A percentile compares a stretch with the other conserved stretches of the same genome.
Evolutionary conservation across 2,113 vertebrate species (phyloP).

Genomic region (Triplophysa siluroides): DNA sequence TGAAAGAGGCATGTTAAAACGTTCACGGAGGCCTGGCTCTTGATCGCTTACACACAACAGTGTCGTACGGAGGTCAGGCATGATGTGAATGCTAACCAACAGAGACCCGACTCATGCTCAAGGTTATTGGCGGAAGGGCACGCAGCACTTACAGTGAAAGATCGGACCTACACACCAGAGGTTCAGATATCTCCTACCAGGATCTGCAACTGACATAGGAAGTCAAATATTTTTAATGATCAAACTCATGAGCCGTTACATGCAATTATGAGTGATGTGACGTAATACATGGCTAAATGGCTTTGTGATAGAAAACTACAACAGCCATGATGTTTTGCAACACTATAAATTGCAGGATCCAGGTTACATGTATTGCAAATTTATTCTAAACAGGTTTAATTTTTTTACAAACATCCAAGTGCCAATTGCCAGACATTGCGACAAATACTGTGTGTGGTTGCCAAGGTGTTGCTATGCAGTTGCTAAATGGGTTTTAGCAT

Average conservation of each 20-base stretch:
- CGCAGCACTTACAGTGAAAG: slow-evolving; percentile 26
- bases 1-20: not conserved
- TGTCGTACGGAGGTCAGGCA: not conserved
- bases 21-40: not conserved
- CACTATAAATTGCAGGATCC: not conserved
- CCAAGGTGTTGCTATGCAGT: too few species aligned
- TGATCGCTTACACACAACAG: not conserved
- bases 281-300: too few species aligned
- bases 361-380: not conserved
- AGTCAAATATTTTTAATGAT: not conserved
- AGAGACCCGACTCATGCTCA: slow-evolving; percentile 12
- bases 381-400: too few species aligned
- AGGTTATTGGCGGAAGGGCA: slow-evolving; percentile 37
- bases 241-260: not conserved
- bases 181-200: slow-evolving; percentile 21
- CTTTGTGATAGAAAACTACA: too few species aligned
- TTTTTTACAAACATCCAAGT: too few species aligned
- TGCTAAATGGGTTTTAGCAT: too few species aligned
- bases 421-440: too few species aligned
- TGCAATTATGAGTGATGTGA: not conserved
- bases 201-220: not conserved
- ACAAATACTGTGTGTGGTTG: too few species aligned
- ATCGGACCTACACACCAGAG: not conserved
- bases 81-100: slow-evolving; percentile 17
- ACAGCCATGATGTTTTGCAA: too few species aligned